These are phyloP conservation scores for Drosophila leontia DNA, from an alignment of 1,140 invertebrate species.

Conservation along the genomic window DNA sequence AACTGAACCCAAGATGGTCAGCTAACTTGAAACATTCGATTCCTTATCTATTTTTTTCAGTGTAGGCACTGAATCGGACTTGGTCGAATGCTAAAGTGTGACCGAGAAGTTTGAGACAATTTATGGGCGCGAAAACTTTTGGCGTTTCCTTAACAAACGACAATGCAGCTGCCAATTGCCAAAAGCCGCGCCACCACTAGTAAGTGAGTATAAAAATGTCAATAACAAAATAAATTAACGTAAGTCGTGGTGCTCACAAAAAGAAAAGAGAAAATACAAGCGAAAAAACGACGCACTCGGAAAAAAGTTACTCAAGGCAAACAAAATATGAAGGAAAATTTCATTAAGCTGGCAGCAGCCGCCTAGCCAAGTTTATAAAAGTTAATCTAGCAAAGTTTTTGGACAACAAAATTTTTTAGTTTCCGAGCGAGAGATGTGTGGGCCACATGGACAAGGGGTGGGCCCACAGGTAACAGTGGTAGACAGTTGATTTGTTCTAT, in stretches of 20 bases:
- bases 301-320: constrained; percentile 23
- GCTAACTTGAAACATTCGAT: not conserved
- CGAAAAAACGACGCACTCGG: constrained; percentile 11
- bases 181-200: constrained; percentile 34
- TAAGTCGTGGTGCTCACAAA: constrained; percentile 11
- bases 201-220: constrained; percentile 47
- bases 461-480: constrained; percentile 22
- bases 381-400: constrained; percentile 58
- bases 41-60: not conserved
- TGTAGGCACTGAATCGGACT: constrained; percentile 4
- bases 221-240: constrained; percentile 66
- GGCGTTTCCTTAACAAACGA: constrained; percentile 64
- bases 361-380: constrained; percentile 60
- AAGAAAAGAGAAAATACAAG: not conserved
- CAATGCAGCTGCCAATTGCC: constrained; percentile 55
- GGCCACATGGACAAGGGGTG: not conserved
- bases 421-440: constrained; percentile 14
- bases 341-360: constrained; percentile 70
- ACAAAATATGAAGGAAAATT: constrained; percentile 59
- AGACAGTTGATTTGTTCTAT: constrained; percentile 28
- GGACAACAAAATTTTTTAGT: constrained; percentile 44
- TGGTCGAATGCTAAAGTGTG: constrained; percentile 23
- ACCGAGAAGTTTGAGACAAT: constrained; percentile 63
- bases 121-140: constrained; percentile 63
- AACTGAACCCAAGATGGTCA: not conserved